Conservation (phyloP, 2,888 invertebrate genomes). For the Protonemura montana region DNA sequence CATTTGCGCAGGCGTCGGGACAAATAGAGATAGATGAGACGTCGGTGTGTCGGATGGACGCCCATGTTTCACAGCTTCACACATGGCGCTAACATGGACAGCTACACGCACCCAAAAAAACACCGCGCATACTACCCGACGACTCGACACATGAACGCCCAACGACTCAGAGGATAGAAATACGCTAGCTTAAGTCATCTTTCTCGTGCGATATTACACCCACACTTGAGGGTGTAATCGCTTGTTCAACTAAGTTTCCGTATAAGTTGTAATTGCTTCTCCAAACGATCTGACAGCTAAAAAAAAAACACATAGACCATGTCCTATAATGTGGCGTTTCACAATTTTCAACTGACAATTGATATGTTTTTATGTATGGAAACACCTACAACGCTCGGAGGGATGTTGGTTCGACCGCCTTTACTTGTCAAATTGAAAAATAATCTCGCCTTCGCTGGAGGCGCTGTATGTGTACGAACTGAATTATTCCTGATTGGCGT, state of each 20-base stretch:
- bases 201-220: neutral
- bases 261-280: neutral
- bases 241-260: neutral
- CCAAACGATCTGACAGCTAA: neutral
- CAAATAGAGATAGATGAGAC: constrained; percentile 46
- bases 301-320: neutral
- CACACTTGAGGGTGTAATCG: neutral
- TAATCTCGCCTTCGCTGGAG: neutral
- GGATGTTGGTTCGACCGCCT: neutral
- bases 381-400: neutral
- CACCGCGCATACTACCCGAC: neutral
- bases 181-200: neutral
- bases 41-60: constrained; percentile 42
- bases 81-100: constrained; percentile 33
- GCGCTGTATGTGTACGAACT: neutral
- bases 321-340: neutral
- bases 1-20: constrained; percentile 38
- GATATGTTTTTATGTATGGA: neutral
- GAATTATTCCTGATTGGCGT: neutral
- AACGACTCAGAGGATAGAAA: neutral
- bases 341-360: neutral
- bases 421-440: constrained; percentile 7
- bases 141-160: neutral
- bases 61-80: constrained; percentile 43
- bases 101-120: neutral